Evolutionary conservation across 2,113 vertebrate genomes (phyloP).

Genomic region (Eulacestoma nigropectus): DNA sequence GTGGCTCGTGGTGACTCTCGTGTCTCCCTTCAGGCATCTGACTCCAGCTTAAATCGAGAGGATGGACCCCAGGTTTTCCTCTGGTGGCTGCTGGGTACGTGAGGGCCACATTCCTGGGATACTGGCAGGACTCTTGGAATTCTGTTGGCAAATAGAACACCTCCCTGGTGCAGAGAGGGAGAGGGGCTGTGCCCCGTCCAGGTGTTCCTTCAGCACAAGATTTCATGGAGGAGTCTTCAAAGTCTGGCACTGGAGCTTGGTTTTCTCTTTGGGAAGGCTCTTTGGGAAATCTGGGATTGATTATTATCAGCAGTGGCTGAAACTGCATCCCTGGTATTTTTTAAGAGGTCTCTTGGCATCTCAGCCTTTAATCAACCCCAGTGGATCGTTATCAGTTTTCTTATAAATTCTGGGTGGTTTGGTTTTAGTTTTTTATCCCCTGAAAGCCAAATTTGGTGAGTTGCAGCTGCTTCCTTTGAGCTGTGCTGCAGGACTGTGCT

Average conservation of each 20-base stretch:
- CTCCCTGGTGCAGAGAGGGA: neutral
- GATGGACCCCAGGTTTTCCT: conserved; percentile 78
- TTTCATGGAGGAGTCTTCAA: neutral
- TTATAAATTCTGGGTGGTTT: neutral
- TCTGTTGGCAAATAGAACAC: neutral
- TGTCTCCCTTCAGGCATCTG: conserved; percentile 69
- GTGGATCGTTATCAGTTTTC: rapidly evolving
- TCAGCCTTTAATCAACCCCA: neutral
- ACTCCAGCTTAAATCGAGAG: conserved; percentile 69
- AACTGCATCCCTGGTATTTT: neutral
- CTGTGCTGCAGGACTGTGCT: neutral
- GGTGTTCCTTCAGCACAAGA: neutral
- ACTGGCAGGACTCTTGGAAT: neutral
- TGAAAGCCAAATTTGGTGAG: neutral
- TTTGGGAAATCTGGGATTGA: neutral
- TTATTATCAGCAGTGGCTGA: neutral
- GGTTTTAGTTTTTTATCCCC: neutral
- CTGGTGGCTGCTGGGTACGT: conserved; percentile 90
- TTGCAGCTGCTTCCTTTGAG: neutral
- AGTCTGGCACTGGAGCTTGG: neutral
- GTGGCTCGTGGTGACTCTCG: neutral
- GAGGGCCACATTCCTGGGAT: neutral
- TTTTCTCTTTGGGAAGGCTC: neutral
- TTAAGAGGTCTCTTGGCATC: neutral
- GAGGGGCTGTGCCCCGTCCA: neutral